Percentiles rank a stretch among this genome's conserved stretches.
Evolutionary conservation across 2,113 vertebrate species (phyloP).

Genomic region (Kobus ellipsiprymnus): DNA sequence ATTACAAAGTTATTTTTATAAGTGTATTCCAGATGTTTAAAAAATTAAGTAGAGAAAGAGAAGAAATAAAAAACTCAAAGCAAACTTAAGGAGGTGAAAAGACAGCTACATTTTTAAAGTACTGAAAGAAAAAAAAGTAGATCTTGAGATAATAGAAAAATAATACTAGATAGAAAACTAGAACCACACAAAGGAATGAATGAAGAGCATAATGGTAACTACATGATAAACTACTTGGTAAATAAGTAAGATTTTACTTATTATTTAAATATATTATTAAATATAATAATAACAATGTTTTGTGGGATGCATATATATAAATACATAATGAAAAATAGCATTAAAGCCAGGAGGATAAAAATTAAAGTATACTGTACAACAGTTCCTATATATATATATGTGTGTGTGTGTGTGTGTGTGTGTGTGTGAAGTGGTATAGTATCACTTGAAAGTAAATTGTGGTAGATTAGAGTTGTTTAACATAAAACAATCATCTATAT

Average conservation of each 20-base stretch:
- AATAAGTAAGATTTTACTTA: neutral
- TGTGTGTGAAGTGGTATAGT: neutral
- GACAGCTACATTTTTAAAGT: neutral
- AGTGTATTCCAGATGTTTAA: neutral
- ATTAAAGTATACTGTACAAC: neutral
- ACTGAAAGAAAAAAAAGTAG: neutral
- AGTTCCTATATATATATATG: neutral
- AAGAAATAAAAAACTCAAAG: neutral
- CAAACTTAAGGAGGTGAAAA: neutral
- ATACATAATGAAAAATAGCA: neutral
- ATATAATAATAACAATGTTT: neutral
- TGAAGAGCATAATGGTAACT: neutral
- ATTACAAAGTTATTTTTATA: neutral
- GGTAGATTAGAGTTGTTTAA: neutral
- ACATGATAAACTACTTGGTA: neutral
- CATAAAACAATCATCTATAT: neutral
- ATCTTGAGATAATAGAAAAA: neutral
- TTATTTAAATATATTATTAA: neutral
- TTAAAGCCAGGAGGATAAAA: neutral
- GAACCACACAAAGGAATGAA: neutral
- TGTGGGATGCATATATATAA: neutral
- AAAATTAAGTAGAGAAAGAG: neutral
- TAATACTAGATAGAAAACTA: neutral
- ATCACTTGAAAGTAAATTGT: neutral
- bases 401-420: too few relatives aligned